A percentile compares a stretch with the other conserved stretches of the same genome.
Evolutionary conservation across 30 jellyfish, hydroid and myxozoan genomes (phyloP).

Genomic region (Turritopsis dohrnii): DNA sequence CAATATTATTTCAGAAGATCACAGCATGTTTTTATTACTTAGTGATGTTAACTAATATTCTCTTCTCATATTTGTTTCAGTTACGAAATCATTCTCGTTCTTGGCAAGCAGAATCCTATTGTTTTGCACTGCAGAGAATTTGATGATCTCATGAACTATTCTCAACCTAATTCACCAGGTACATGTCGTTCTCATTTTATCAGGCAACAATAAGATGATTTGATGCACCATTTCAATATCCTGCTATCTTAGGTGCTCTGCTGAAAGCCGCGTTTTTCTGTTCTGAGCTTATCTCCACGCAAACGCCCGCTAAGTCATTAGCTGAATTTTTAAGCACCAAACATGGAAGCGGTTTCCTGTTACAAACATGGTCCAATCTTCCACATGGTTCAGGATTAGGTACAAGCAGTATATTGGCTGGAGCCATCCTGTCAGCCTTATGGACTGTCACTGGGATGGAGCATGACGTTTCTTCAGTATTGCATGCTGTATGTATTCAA

Average conservation of each 20-base stretch:
- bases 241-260: slow-evolving; percentile 90
- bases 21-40: no score
- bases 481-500: slow-evolving; percentile 79
- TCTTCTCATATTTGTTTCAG: slow-evolving; percentile 29
- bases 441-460: slow-evolving; percentile 83
- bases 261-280: slow-evolving; percentile 93
- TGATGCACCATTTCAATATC: no score
- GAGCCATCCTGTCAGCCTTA: slow-evolving; percentile 76
- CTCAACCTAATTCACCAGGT: slow-evolving; percentile 94
- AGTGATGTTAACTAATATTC: neutral
- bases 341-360: slow-evolving; percentile 77
- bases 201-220: neutral
- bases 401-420: slow-evolving; percentile 94
- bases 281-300: slow-evolving; percentile 47
- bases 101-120: slow-evolving; percentile 61
- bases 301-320: slow-evolving; percentile 35
- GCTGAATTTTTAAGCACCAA: slow-evolving; percentile 37
- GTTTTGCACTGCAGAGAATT: slow-evolving; percentile 64
- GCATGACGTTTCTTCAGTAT: slow-evolving; percentile 59
- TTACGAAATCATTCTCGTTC: slow-evolving; percentile 46
- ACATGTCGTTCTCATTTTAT: neutral
- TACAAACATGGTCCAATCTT: slow-evolving; percentile 90
- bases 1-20: no score
- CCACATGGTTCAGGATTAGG: slow-evolving; percentile 99
- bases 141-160: slow-evolving; percentile 55